Evolutionary conservation across 2,888 invertebrate genomes (phyloP), one percentile per base, ranked within the genome.

Genomic region (Mimas tiliae): DNA sequence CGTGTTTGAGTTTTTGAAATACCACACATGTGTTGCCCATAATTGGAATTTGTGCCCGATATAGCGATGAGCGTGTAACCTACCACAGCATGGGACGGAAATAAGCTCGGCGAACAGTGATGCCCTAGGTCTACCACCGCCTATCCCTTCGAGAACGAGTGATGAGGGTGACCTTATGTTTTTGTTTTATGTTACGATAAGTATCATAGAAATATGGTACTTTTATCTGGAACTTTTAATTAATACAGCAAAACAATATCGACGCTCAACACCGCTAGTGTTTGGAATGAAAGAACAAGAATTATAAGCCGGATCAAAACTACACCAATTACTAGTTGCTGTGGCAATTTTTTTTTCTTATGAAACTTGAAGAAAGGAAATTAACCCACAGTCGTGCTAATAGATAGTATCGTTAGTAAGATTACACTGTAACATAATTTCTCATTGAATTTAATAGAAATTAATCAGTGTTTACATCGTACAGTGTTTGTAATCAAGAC

Each of bases 401-500:
- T 16, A 7, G 47, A 47, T 70, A 72, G 62, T 74, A 75, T 70
- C 66, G 74, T 74, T 74, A 74, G 64, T 34, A 34, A 68, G 42
- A 68, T 66, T 71, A 71, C 65, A 38, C 67, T 65, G 72, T 74
- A 72, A 70, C 64, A 63, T 67, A 55, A 69, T 67, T 74, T 74
- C 73, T 75, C 74, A 76, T 72, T 65, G 74, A 77, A 76, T 78
- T 77, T 77, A 81, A 51, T 51, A 64, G 51, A 64, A 50, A 64
- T 33, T 38, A 50, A 65, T 65, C 58, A 50, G n/a, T 62, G 47
- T n/a, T 51, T 77, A 77, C 67, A 77, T 71, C 67, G 65, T n/a
- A 67, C 69, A 62, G 27, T 76, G 75, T 74, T 76, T 74, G 74
- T 73, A 78, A 77, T 77, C 77, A 75, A 76, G 77, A 78, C 79